A percentile compares a stretch with the other conserved stretches of the same genome.
phyloP scores from a whole-genome alignment of 2,113 vertebrate genomes.

The Ardeotis arabs region DNA sequence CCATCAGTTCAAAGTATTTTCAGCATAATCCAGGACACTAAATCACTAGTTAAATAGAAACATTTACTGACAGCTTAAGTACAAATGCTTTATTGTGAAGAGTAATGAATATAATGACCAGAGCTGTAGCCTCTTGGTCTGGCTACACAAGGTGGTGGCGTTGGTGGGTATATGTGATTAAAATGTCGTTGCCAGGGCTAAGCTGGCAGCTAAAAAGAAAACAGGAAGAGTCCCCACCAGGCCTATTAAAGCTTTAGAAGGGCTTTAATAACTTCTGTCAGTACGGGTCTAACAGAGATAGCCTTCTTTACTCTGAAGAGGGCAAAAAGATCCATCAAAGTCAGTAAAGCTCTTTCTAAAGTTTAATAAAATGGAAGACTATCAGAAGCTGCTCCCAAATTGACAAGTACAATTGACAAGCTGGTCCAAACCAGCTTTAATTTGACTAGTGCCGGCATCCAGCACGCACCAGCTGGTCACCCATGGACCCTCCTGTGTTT shows the following conservation, averaged over 20 bases:
- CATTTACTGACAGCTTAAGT: constrained; percentile 51
- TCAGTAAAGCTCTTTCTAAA: neutral
- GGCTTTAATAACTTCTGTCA: constrained; percentile 6
- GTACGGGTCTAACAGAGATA: neutral
- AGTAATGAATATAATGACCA: constrained; percentile 8
- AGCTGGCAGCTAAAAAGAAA: constrained; percentile 33
- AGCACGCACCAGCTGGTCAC: neutral
- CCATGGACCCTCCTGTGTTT: neutral
- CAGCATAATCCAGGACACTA: constrained; percentile 59
- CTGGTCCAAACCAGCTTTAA: neutral
- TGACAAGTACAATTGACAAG: neutral
- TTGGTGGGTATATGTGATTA: constrained; percentile 41
- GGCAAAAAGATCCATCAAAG: neutral
- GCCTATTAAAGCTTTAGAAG: constrained; percentile 1
- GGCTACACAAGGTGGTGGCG: constrained; percentile 6
- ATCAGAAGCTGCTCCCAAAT: neutral
- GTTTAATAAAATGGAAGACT: neutral
- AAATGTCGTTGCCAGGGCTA: constrained; percentile 27
- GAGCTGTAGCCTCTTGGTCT: constrained; percentile 33
- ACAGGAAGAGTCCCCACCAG: constrained; percentile 1
- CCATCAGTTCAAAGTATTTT: constrained; percentile 66
- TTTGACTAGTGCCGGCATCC: too few relatives aligned
- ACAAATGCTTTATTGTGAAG: constrained; percentile 53
- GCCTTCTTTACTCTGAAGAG: neutral
- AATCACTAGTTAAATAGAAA: constrained; percentile 53